These are phyloP conservation scores for Cephalopterus ornatus DNA, from an alignment of 2,113 vertebrate species.

Conservation along the genomic window DNA sequence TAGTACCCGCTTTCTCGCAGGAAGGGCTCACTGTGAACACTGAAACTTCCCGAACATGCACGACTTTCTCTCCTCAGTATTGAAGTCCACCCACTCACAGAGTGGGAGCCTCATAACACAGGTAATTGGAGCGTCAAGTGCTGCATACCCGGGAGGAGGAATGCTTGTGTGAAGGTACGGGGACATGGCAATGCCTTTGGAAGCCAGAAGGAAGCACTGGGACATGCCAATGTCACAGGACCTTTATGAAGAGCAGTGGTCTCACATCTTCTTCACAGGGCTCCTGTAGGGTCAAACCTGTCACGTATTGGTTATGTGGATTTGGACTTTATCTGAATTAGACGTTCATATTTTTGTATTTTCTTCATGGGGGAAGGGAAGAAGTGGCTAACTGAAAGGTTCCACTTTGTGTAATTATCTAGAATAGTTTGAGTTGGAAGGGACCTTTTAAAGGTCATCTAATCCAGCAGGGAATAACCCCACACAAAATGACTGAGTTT, in stretches of 20 bases:
- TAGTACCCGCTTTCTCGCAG: not conserved
- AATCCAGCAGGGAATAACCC: not conserved
- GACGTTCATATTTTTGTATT: not conserved
- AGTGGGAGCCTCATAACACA: slow-evolving; percentile 40
- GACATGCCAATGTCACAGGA: fast-evolving
- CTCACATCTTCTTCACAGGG: fast-evolving
- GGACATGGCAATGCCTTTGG: fast-evolving
- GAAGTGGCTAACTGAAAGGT: not conserved
- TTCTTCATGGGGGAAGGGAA: not conserved
- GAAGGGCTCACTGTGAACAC: not conserved
- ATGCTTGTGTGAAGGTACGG: not conserved
- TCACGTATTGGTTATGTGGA: fast-evolving
- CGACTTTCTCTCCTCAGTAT: not conserved
- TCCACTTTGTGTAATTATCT: not conserved
- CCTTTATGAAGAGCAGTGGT: fast-evolving
- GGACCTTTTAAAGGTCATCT: not conserved
- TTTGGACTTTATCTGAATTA: not conserved
- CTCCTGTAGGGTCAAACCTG: not conserved
- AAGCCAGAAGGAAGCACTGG: not conserved
- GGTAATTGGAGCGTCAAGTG: not conserved
- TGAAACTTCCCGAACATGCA: not conserved
- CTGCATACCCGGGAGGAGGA: not conserved
- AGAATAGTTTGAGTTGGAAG: not conserved
- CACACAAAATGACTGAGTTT: not conserved
- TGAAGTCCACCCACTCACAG: slow-evolving; percentile 43